Evolutionary conservation across 2,888 invertebrate species (phyloP).

Genomic region (Elysia crispata): DNA sequence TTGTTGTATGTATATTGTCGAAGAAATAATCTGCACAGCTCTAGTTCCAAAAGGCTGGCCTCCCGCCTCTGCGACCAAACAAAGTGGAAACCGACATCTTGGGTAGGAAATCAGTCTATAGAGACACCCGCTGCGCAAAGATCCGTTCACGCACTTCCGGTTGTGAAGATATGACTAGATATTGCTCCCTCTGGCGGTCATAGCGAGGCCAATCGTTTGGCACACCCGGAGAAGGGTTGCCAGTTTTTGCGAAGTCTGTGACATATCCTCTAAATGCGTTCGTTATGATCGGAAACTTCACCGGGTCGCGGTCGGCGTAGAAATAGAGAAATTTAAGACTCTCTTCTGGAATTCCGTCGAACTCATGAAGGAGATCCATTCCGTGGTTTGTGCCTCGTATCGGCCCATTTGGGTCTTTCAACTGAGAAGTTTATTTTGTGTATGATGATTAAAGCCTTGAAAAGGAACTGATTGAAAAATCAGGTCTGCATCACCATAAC

Average conservation of each 20-base stretch:
- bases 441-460: too few relatives aligned
- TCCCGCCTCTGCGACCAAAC: background rate
- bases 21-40: background rate
- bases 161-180: background rate
- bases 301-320: background rate
- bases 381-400: slow-evolving; percentile 19
- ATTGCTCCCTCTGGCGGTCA: slow-evolving; percentile 22
- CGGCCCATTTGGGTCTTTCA: background rate
- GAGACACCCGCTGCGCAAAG: slow-evolving; percentile 2
- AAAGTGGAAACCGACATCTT: background rate
- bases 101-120: slow-evolving; percentile 29
- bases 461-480: too few relatives aligned
- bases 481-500: too few relatives aligned
- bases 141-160: slow-evolving; percentile 10
- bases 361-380: slow-evolving; percentile 21
- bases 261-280: background rate
- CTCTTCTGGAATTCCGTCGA: background rate
- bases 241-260: slow-evolving; percentile 38
- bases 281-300: background rate
- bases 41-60: background rate
- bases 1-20: too few relatives aligned
- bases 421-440: background rate
- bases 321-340: background rate
- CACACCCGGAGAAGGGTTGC: background rate
- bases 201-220: slow-evolving; percentile 26